Evolutionary conservation across 1,140 invertebrate genomes (phyloP).

Genomic region (Aphelinus atriplicis): DNA sequence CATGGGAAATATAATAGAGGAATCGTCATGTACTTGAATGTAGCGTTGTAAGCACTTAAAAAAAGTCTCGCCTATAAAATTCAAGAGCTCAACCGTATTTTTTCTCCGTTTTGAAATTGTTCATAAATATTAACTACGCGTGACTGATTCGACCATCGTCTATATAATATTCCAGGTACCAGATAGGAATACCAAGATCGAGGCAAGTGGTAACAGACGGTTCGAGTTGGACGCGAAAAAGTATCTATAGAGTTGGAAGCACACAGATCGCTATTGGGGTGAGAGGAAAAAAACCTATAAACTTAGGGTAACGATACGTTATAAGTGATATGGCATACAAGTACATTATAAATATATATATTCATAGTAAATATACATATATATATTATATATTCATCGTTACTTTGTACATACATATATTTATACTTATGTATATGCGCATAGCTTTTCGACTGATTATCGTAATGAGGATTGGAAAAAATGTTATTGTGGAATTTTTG

Average conservation of each 20-base stretch:
- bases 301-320: constrained; percentile 49
- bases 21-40: constrained; percentile 25
- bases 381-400: constrained; percentile 56
- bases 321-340: constrained; percentile 52
- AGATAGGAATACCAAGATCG: background rate
- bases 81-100: constrained; percentile 16
- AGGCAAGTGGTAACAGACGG: constrained; percentile 12
- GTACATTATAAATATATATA: constrained; percentile 36
- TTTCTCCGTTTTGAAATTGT: constrained; percentile 27
- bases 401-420: constrained; percentile 59
- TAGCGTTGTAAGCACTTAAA: constrained; percentile 30
- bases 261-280: constrained; percentile 39
- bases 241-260: constrained; percentile 9
- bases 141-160: constrained; percentile 27
- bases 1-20: background rate
- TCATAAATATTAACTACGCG: constrained; percentile 5
- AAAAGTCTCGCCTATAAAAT: constrained; percentile 36
- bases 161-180: background rate
- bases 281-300: constrained; percentile 32
- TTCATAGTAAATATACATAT: constrained; percentile 48
- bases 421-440: constrained; percentile 58
- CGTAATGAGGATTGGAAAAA: constrained; percentile 52
- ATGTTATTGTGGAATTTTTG: constrained; percentile 32
- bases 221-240: background rate
- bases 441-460: constrained; percentile 66